Base-by-base conservation (phyloP, 2,888 invertebrate species). In the Agrotis clavis region DNA sequence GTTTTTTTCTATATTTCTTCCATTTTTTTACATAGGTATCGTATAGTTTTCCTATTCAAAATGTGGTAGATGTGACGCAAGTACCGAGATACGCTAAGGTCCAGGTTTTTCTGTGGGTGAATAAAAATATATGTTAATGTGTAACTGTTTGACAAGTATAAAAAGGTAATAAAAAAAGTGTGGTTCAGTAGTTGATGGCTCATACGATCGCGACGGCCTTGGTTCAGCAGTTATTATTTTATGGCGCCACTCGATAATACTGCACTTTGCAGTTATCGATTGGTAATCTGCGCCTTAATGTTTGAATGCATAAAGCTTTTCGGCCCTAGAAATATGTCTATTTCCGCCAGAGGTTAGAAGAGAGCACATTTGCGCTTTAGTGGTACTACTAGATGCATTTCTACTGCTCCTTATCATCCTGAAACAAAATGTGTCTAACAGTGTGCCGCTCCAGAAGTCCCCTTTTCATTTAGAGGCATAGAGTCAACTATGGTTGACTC, bases 251-350 rank as follows among this genome's bases (percentile, higher is more conserved):
- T 53, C 57, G 65, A 71, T 82, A 79, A 79, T 25, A 48, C 61
- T 71, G 65, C 82, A 77, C 62, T 82, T 67, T 65, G 61, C n/a
- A 60, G 51, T 48, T 70, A 82, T 71, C 53, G 67, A 71, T 79
- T 65, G 9, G 18, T 66, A 82, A 71, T 74, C 54, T 67, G 16
- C 51, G 47, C 53, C 50, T n/a, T 67, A 59, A 63, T 57, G 35
- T 59, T 69, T 18, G 9, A 30, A 56, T 67, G 13, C 21, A 45
- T 18, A 41, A 48, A 54, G 41, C 14, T 35, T 54, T 74, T 19
- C 5, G 18, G 16, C 11, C 13, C 30, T 13, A 13, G 9, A 48
- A 0, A 19, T 25, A 25, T 47, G 25, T 53, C 4, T 19, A 45
- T 19, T 45, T 19, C 21, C 18, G 11, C 3, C 19, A 21, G 6